A percentile compares a stretch with the other conserved stretches of the same genome.
phyloP scores from a whole-genome alignment of 2,113 vertebrate genomes.

The Columba livia region DNA sequence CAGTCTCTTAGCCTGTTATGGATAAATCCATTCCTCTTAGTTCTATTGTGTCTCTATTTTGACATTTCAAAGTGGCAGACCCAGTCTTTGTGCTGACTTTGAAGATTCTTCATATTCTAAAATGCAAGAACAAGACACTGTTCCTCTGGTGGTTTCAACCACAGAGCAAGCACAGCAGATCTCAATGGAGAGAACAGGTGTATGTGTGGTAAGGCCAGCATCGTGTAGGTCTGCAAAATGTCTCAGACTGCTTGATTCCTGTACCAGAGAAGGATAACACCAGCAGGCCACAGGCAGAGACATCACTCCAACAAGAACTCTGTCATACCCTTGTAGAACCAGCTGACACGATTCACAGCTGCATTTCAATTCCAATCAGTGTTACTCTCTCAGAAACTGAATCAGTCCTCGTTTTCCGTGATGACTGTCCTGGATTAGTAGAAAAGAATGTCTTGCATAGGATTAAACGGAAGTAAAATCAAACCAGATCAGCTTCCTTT shows the following conservation, averaged over 20 bases:
- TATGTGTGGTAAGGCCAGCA: not conserved
- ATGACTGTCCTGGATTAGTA: not conserved
- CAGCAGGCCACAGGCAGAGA: not conserved
- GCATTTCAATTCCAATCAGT: not conserved
- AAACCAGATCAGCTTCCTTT: not conserved
- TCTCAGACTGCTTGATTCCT: not conserved
- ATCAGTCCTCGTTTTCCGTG: not conserved
- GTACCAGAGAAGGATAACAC: not conserved
- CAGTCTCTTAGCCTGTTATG: not conserved
- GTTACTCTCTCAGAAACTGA: not conserved
- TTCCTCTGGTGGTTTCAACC: not conserved
- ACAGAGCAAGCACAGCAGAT: not conserved
- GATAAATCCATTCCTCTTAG: not conserved
- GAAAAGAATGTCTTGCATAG: not conserved
- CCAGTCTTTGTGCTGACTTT: not conserved
- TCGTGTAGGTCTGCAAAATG: not conserved
- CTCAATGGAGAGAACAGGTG: not conserved
- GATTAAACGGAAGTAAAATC: not conserved
- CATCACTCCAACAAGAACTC: not conserved
- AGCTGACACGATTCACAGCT: not conserved
- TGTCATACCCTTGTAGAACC: not conserved
- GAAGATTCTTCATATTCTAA: not conserved
- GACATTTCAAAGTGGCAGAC: too few relatives aligned
- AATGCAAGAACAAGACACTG: not conserved
- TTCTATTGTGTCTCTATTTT: not conserved